Evolutionary conservation across 2,888 invertebrate genomes (phyloP).

Genomic region (Standfussiana lucernea): DNA sequence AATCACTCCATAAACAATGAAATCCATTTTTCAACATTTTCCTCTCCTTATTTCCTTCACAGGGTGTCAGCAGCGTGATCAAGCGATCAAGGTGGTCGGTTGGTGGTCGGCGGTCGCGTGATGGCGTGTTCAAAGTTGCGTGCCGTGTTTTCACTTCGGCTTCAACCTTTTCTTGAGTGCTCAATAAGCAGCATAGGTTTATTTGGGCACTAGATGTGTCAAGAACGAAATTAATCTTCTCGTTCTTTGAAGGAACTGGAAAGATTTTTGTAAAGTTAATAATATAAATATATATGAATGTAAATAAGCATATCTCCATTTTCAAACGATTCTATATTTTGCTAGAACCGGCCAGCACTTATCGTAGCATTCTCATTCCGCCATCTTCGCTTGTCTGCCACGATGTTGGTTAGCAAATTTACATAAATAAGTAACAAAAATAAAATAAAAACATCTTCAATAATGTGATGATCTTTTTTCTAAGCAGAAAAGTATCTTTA

Average conservation of each 20-base stretch:
- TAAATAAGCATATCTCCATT: too few relatives aligned
- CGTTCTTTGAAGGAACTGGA: background rate
- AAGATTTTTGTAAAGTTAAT: background rate
- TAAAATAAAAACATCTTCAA: background rate
- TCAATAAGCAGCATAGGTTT: slow-evolving; percentile 79
- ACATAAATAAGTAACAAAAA: too few relatives aligned
- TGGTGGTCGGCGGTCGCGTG: slow-evolving; percentile 76
- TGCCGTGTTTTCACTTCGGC: slow-evolving; percentile 83
- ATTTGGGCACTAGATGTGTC: slow-evolving; percentile 48
- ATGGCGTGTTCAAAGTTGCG: slow-evolving; percentile 84
- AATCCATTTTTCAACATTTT: background rate
- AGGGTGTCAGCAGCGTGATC: slow-evolving; percentile 70
- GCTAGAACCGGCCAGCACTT: too few relatives aligned
- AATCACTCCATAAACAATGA: background rate
- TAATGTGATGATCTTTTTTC: background rate
- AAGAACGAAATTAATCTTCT: background rate
- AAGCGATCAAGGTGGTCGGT: slow-evolving; percentile 73
- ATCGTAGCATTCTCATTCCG: too few relatives aligned
- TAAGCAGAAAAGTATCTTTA: background rate
- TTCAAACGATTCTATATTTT: too few relatives aligned
- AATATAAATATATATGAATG: too few relatives aligned
- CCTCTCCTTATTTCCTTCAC: slow-evolving; percentile 29
- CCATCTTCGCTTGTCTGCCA: background rate
- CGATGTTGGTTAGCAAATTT: background rate
- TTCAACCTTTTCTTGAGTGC: slow-evolving; percentile 84